Base-by-base conservation (phyloP, 2,888 invertebrate genomes). In the Lycophotia porphyrea region DNA sequence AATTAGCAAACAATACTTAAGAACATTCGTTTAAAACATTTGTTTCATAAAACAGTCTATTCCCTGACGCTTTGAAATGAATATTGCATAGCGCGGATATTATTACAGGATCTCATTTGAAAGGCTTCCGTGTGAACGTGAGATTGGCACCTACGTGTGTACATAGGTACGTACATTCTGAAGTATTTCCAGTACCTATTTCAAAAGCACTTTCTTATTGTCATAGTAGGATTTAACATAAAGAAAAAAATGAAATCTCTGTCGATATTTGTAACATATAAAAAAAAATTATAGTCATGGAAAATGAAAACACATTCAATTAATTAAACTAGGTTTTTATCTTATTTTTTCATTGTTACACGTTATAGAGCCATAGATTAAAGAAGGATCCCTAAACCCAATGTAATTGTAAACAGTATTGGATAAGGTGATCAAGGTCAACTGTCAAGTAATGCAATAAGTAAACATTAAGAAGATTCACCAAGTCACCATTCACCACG, bases 21-120 rank as follows among this genome's bases (percentile, higher is more conserved):
- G 55, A 36, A 15, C 24, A 36, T 36, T 71, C 13, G 55, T 63
- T 81, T 63, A 49, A 27, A 61, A 13, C n/a, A 36, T 36, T 71
- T 13, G 47, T 58, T 81, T 63, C 5, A 39, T 68, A 39, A 42
- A 68, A 5, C 61, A 58, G 27, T 63, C 15, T 63, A 42, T 74
- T 74, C 60, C 74, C 21, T 47, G 5, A 52, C 42, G 65, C 47
- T 65, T 36, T 55, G 36, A 60, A 71, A 81, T 66, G 58, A 75
- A 71, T 71, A 74, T 67, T 67, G 68, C 70, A 65, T 44, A 58
- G 68, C 18, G 68, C 85, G 85, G 84, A 84, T 81, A 84, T 84
- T 78, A 71, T 82, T 75, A 70, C 83, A 85, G 83, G 85, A 84
- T 69, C 71, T 78, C 34, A 85, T 78, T 81, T 68, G 24, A 64